Evolutionary conservation across 2,797 vertebrate species (phyloP).

Genomic region (Phataginus tricuspis): DNA sequence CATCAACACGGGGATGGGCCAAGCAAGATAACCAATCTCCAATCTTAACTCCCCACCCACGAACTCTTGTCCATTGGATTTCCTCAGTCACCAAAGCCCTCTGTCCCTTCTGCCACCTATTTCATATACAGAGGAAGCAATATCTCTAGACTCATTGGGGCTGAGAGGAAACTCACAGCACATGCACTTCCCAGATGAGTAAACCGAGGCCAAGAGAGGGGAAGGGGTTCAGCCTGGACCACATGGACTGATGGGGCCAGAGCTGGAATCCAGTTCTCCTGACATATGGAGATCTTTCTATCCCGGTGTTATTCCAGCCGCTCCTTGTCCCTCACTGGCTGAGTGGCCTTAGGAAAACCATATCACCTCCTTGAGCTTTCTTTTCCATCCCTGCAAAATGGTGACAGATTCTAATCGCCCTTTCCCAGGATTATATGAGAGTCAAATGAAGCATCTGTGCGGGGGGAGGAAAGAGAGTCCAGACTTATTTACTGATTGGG

Average conservation of each 20-base stretch:
- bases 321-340: neutral
- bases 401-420: neutral
- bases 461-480: no score
- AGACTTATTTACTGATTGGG: neutral
- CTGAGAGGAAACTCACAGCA: neutral
- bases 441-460: no score
- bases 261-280: neutral
- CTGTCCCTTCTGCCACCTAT: neutral
- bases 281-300: fast-evolving
- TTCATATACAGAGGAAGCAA: neutral
- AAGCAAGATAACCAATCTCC: no score
- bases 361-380: neutral
- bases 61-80: neutral
- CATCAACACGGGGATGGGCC: neutral
- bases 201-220: neutral
- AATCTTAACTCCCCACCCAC: no score
- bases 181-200: neutral
- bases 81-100: neutral
- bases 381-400: neutral
- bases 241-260: fast-evolving
- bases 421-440: neutral
- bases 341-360: neutral
- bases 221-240: neutral
- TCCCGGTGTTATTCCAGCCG: no score
- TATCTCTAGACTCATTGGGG: neutral